phyloP scores from a whole-genome alignment of 2,113 vertebrate genomes.

The Papio anubis region DNA sequence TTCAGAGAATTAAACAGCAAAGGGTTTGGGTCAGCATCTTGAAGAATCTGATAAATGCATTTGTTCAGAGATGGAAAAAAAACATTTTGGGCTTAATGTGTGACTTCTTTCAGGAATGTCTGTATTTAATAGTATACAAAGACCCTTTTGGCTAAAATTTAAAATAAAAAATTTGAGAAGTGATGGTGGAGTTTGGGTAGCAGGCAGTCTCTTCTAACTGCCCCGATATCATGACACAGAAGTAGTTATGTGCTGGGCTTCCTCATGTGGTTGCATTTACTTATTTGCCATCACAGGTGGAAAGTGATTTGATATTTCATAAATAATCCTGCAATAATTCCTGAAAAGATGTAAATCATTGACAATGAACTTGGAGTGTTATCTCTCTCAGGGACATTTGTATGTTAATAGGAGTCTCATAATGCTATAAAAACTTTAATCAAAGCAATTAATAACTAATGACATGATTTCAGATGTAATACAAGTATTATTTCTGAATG shows the following conservation, averaged over 20 bases:
- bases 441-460: constrained; percentile 54
- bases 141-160: neutral
- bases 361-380: constrained; percentile 42
- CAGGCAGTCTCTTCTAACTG: neutral
- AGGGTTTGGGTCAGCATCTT: neutral
- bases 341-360: constrained; percentile 30
- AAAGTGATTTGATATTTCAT: constrained; percentile 29
- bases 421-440: constrained; percentile 47
- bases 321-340: constrained; percentile 42
- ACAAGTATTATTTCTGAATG: constrained; percentile 23
- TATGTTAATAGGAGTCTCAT: constrained; percentile 46
- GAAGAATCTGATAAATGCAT: neutral
- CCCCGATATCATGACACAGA: neutral
- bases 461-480: neutral
- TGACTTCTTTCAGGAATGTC: neutral
- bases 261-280: neutral
- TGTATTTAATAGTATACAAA: neutral
- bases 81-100: neutral
- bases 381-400: constrained; percentile 47
- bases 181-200: neutral
- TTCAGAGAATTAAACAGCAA: neutral
- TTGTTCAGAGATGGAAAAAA: constrained; percentile 24
- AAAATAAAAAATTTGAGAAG: neutral
- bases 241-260: neutral
- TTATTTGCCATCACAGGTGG: neutral